These are phyloP conservation scores for Mastomys coucha DNA, from an alignment of 2,113 vertebrate species.

Conservation along the genomic window DNA sequence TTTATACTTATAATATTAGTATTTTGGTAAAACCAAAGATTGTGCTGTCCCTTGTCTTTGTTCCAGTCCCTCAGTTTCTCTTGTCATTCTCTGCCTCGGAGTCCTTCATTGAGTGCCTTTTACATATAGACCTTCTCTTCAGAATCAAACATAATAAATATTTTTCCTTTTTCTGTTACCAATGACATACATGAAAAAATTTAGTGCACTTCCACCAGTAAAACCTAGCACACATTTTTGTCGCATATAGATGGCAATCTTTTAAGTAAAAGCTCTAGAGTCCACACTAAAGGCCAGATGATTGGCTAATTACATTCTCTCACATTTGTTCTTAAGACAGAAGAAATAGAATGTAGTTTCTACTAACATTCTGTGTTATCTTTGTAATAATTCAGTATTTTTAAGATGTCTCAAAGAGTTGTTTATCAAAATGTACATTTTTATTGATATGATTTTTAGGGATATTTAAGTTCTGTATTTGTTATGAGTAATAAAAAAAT, in stretches of 20 bases:
- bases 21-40: background rate
- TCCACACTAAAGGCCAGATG: background rate
- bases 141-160: slow-evolving; percentile 20
- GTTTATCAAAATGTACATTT: slow-evolving; percentile 19
- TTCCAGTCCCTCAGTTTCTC: slow-evolving; percentile 5
- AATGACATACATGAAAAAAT: background rate
- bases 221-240: background rate
- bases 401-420: slow-evolving; percentile 28
- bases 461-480: slow-evolving; percentile 23
- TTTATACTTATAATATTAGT: slow-evolving; percentile 7
- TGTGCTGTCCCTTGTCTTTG: background rate
- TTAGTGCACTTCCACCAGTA: background rate
- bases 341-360: background rate
- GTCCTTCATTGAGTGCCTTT: background rate
- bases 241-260: background rate
- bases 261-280: slow-evolving; percentile 19
- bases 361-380: background rate
- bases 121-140: slow-evolving; percentile 29
- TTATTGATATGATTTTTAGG: slow-evolving; percentile 33
- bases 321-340: background rate
- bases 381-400: slow-evolving; percentile 51
- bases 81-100: slow-evolving; percentile 10
- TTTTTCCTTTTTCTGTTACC: background rate
- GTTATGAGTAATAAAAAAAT: slow-evolving; percentile 46
- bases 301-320: slow-evolving; percentile 28